These are phyloP conservation scores for Fregata magnificens DNA, from an alignment of 2,113 vertebrate species.

Conservation along the genomic window DNA sequence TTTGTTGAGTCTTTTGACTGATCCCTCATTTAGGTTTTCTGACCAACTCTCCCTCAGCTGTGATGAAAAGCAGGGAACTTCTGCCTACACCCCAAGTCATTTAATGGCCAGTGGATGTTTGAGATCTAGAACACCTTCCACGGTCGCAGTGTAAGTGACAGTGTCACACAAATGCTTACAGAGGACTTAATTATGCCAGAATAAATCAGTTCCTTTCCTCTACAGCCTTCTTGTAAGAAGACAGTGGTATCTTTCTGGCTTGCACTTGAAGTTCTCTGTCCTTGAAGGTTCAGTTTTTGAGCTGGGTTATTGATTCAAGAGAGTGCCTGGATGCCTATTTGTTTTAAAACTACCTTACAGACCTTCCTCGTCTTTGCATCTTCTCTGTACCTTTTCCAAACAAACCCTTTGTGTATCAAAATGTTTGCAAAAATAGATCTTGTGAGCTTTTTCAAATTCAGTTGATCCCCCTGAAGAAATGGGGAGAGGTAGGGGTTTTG, in stretches of 20 bases:
- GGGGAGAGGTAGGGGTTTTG: not conserved
- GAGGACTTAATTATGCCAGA: not conserved
- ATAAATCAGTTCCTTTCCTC: not conserved
- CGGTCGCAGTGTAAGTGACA: accelerated
- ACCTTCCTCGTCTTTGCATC: not conserved
- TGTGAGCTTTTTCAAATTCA: not conserved
- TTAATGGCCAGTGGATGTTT: not conserved
- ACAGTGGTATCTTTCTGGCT: not conserved
- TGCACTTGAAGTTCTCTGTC: not conserved
- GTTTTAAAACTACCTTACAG: not conserved
- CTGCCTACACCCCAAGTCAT: accelerated
- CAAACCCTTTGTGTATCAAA: not conserved
- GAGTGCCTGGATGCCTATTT: accelerated
- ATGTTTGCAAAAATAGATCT: accelerated
- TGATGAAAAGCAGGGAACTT: not conserved
- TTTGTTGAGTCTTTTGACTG: not conserved
- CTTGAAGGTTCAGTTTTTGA: not conserved
- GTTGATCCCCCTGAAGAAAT: too few species aligned
- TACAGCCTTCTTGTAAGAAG: not conserved
- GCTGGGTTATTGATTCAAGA: accelerated
- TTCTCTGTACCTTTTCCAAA: not conserved
- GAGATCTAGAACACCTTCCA: not conserved
- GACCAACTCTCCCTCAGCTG: not conserved
- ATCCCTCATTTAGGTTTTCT: not conserved
- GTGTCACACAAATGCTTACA: not conserved